Evolutionary conservation across 2,113 vertebrate genomes (phyloP), one percentile per base, ranked within the genome.

Genomic region (Athene cunicularia): DNA sequence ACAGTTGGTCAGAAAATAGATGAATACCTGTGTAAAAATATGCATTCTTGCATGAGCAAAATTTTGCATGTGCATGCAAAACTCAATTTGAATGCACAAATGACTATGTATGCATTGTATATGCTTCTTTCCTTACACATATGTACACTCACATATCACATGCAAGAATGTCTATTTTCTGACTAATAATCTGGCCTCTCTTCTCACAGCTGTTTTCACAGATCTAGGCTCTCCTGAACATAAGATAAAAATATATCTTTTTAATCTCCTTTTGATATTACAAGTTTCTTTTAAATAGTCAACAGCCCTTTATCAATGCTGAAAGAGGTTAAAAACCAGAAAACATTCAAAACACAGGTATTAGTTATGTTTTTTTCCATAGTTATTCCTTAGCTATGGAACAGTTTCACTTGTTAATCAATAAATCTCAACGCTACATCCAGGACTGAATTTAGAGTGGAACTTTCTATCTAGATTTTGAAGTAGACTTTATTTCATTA

Each of bases 111-210:
- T 52, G 49, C 16, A 77, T 49, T 58, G 43, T 76, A 64, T 11
- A 64, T 11, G 16, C 17, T n/a, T 68, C 68, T 53, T 55, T n/a
- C 45, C 53, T 74, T 72, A 50, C 32, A 72, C 50, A 30, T 32
- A 64, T 3, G 15, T 62, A 73, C 45, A 58, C 58, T 93, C 70
- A 75, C 19, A n/a, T 32, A 63, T 14, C 77, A 76, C 86, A 96
- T 93, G 89, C 92, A 96, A 97, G 93, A 95, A 94, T 80, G 89
- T 82, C 86, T 95, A 91, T 93, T 97, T 97, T 97, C 84, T 95
- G 84, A 95, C 74, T 88, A 90, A 74, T 75, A 91, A 88, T 82
- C 71, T 76, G 91, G 70, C 80, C 80, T 93, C 72, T 70, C 64
- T 77, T 88, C 53, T 88, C 28, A 47, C 1, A 80, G 35, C 7